Evolutionary conservation across 2,888 invertebrate species (phyloP), one percentile per base, ranked within the genome.

Genomic region (Tenodera sinensis): DNA sequence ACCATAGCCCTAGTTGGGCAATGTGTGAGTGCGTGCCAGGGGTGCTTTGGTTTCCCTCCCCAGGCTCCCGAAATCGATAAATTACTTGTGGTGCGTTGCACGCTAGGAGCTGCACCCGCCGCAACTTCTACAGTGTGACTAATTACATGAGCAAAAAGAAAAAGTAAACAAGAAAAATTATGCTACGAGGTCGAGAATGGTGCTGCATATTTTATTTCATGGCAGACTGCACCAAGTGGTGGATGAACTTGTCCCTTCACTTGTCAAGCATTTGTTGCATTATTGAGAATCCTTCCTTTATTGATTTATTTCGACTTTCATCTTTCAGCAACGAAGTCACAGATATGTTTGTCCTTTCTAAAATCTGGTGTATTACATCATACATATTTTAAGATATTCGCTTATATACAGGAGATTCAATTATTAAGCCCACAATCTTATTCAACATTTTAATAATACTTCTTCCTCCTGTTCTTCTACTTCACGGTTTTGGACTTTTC

Each of bases 11-110:
- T 20, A 71, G 54, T 25, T 20, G 54, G 54, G 20, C 54, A 71
- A 20, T 71, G 25, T 71, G 54, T 71, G 54, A 71, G 54, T 84
- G 84, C 47, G n/a, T n/a, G 42, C 85, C 54, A 15, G 85, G 85
- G 81, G 71, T 82, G 87, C 82, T 83, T 83, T 87, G 87, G 87
- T 87, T 87, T 87, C 87, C 83, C 87, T 87, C 87, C 83, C 87
- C 20, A 30, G n/a, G 82, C 87, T 83, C 83, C 87, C 87, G 27
- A 87, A 87, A 87, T 87, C 87, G 87, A 87, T 87, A 87, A 87
- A 87, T 87, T 83, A 83, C 87, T 87, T 87, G 81, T 9, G 86
- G 87, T 87, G 83, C 83, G 87, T 82, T 87, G 87, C 87, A 87
- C 83, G 87, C 87, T 87, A 87, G 27, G 83, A 87, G 82, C 82